A percentile compares a stretch with the other conserved stretches of the same genome.
Conservation (phyloP, 2,797 vertebrate genomes). For the Pyrocephalus nanus region DNA sequence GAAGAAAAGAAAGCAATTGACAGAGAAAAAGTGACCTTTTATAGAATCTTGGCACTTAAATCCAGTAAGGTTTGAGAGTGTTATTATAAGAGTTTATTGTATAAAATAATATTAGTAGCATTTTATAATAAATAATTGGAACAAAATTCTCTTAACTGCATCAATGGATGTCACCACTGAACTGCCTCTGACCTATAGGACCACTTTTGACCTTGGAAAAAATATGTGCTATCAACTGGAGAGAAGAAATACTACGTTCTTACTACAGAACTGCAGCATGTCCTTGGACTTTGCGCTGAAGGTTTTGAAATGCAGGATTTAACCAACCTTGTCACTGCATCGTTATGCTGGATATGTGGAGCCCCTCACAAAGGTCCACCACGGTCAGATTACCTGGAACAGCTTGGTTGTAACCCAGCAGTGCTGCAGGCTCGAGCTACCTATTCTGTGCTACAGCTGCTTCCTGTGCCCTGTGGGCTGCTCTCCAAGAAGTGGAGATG, state of each 20-base stretch:
- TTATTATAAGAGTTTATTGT: background rate
- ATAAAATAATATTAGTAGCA: background rate
- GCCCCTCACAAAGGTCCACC: background rate
- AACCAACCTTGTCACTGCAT: background rate
- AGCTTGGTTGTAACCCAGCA: background rate
- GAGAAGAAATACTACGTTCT: background rate
- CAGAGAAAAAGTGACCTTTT: slow-evolving; percentile 27
- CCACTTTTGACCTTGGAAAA: background rate
- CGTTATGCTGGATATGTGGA: background rate
- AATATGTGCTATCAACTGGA: background rate
- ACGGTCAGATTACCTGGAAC: background rate
- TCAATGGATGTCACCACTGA: background rate
- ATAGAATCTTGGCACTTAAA: slow-evolving; percentile 48
- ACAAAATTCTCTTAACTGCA: background rate
- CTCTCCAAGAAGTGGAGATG: background rate
- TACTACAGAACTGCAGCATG: background rate
- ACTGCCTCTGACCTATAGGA: background rate
- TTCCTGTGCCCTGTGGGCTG: background rate
- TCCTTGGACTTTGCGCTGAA: background rate
- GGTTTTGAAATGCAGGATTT: background rate
- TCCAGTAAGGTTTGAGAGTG: background rate
- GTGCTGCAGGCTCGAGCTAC: background rate
- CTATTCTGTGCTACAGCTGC: background rate
- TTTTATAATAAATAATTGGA: slow-evolving; percentile 1
- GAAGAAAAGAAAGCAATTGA: slow-evolving; percentile 23